These are phyloP conservation scores for Meghimatium bilineatum DNA, from an alignment of 2,888 invertebrate genomes.

Conservation along the genomic window DNA sequence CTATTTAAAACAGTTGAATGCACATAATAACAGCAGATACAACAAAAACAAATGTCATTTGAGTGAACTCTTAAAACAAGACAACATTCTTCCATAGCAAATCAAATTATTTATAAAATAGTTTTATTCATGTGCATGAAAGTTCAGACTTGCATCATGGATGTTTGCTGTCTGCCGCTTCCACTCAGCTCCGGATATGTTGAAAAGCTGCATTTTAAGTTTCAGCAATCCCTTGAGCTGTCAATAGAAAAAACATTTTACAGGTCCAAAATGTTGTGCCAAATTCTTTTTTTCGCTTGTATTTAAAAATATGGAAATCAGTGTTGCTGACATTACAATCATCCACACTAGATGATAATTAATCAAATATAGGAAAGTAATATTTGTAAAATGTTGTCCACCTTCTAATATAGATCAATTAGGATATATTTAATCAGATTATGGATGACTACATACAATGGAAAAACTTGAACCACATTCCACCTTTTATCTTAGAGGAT, in stretches of 20 bases:
- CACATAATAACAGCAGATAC: background rate
- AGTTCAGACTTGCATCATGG: background rate
- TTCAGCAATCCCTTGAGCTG: background rate
- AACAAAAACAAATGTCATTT: background rate
- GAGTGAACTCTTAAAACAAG: background rate
- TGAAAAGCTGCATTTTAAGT: background rate
- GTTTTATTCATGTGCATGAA: background rate
- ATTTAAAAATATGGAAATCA: background rate
- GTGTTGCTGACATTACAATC: background rate
- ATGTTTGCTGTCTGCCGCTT: background rate
- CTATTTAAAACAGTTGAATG: background rate
- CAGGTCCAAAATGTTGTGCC: background rate
- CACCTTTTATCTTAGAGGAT: background rate
- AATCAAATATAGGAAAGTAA: background rate
- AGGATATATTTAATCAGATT: background rate
- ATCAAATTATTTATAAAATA: background rate
- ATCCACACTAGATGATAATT: background rate
- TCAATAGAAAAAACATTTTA: background rate
- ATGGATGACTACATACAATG: background rate
- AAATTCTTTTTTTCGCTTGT: background rate
- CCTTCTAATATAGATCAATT: background rate
- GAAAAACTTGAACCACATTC: background rate
- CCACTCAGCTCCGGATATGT: background rate
- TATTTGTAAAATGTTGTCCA: background rate
- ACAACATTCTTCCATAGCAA: background rate